Conservation (phyloP, 2,888 invertebrate species). For the Miltochrista miniata region DNA sequence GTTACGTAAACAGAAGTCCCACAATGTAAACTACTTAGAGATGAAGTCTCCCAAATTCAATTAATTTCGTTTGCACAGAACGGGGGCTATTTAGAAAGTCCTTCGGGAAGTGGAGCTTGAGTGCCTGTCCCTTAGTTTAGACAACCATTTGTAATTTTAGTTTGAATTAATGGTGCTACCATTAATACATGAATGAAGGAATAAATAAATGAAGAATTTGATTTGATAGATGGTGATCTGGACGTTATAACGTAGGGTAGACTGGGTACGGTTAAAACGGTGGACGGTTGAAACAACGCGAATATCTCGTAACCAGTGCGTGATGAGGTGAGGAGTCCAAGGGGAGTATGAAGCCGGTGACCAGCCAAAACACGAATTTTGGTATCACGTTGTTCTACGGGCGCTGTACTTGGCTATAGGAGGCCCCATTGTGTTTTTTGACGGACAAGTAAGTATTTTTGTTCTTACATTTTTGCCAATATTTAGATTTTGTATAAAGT, state of each 20-base stretch:
- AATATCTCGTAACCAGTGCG: too few species aligned
- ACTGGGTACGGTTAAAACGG: too few species aligned
- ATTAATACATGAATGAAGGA: not conserved
- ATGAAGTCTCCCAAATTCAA: slow-evolving; percentile 23
- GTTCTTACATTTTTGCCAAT: too few species aligned
- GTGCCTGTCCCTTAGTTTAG: slow-evolving; percentile 1
- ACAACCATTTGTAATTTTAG: slow-evolving; percentile 2
- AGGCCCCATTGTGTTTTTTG: too few species aligned
- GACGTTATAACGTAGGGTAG: not conserved
- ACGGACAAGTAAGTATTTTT: too few species aligned
- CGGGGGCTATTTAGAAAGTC: slow-evolving; percentile 16
- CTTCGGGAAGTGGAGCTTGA: slow-evolving; percentile 4
- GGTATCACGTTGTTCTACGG: too few species aligned
- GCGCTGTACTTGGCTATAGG: too few species aligned
- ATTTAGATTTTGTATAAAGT: too few species aligned
- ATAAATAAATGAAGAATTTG: not conserved
- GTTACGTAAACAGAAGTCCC: slow-evolving; percentile 20
- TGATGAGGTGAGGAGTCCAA: too few species aligned
- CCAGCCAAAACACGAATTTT: too few species aligned
- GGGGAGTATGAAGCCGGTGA: too few species aligned
- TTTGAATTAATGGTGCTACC: slow-evolving; percentile 1
- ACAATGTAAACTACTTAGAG: slow-evolving; percentile 23
- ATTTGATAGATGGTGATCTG: not conserved
- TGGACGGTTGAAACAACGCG: too few species aligned
- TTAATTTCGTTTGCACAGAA: slow-evolving; percentile 31